A percentile compares a stretch with the other conserved stretches of the same genome.
These are phyloP conservation scores for Cheilinus undulatus DNA, from an alignment of 2,113 vertebrate genomes.

Conservation along the genomic window DNA sequence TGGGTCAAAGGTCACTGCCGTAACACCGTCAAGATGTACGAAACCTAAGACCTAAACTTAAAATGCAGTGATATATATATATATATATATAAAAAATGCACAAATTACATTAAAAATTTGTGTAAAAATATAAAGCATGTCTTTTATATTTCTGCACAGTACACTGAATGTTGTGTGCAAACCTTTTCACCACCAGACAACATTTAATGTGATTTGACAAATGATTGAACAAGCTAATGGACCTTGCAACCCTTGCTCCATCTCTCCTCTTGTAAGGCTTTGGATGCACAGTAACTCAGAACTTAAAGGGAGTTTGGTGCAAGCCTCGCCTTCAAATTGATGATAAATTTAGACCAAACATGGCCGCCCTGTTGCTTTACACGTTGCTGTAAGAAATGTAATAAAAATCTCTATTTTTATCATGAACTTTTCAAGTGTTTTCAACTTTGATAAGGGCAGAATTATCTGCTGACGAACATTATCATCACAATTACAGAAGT, in stretches of 20 bases:
- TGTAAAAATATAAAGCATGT: conserved; percentile 70
- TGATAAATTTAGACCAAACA: not conserved
- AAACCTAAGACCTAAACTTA: conserved; percentile 38
- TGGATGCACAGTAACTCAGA: not conserved
- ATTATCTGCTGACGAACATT: not conserved
- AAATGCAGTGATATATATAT: conserved; percentile 40
- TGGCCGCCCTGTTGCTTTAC: not conserved
- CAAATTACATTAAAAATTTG: conserved; percentile 58
- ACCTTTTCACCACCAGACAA: conserved; percentile 25
- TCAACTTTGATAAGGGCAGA: not conserved
- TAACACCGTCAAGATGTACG: conserved; percentile 29
- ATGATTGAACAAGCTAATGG: conserved; percentile 53
- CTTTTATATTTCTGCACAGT: conserved; percentile 41
- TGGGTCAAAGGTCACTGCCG: conserved; percentile 42
- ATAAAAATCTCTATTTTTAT: not conserved
- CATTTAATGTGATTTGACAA: conserved; percentile 44
- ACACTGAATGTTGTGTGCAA: conserved; percentile 42
- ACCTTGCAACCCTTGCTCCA: not conserved
- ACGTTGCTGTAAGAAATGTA: not conserved
- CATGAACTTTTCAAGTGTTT: not conserved
- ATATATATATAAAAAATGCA: conserved; percentile 61
- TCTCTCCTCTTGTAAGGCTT: conserved; percentile 11
- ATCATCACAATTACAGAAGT: not conserved
- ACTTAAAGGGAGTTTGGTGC: not conserved
- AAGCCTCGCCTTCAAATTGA: not conserved